Evolutionary conservation across 2,113 vertebrate species (phyloP).

Genomic region (Cacatua alba): DNA sequence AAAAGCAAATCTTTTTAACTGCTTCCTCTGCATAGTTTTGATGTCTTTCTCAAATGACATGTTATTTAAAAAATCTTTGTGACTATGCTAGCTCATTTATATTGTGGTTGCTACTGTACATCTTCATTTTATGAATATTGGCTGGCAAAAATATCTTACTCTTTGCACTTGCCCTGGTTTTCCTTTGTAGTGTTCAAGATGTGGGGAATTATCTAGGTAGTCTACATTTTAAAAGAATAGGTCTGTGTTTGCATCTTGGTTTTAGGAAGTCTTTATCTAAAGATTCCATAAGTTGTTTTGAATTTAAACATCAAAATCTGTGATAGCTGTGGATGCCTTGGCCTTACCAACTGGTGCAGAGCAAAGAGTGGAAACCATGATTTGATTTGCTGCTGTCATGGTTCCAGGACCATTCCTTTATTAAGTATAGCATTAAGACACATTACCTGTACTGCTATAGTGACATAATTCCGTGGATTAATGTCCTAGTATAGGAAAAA

Average conservation of each 20-base stretch:
- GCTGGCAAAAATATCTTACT: not conserved
- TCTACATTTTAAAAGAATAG: not conserved
- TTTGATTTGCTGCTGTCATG: not conserved
- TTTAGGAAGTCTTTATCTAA: not conserved
- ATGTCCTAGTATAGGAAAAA: not conserved
- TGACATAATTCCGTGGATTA: not conserved
- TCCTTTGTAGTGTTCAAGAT: not conserved
- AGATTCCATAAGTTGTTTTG: not conserved
- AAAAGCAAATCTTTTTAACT: not conserved
- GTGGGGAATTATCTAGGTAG: rapidly evolving
- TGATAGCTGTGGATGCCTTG: not conserved
- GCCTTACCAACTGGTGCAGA: not conserved
- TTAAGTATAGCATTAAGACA: not conserved
- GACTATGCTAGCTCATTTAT: not conserved
- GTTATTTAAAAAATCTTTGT: not conserved
- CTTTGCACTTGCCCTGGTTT: not conserved
- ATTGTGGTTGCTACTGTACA: not conserved
- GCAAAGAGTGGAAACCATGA: not conserved
- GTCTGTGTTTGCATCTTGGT: not conserved
- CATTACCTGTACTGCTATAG: not conserved
- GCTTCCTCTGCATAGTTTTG: not conserved
- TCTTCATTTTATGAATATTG: not conserved
- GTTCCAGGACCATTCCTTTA: not conserved
- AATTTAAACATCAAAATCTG: not conserved
- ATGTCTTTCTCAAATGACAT: not conserved